Conservation (phyloP, 2,797 vertebrate species). For the Parauchenoglanis ngamensis region DNA sequence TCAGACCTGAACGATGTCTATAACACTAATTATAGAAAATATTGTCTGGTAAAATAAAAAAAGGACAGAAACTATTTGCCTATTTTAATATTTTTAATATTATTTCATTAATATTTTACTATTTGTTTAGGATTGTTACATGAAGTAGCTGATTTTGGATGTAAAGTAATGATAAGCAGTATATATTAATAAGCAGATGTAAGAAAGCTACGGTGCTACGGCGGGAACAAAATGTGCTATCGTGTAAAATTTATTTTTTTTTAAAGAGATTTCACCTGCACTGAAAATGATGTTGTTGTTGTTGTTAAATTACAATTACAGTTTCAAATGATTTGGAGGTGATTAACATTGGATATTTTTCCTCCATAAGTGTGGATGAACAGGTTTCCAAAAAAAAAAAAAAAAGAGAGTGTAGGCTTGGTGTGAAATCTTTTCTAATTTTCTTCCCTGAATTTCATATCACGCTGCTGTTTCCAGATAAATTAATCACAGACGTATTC, state of each 20-base stretch:
- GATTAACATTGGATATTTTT: neutral
- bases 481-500: neutral
- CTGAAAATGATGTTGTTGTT: neutral
- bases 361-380: neutral
- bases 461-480: neutral
- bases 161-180: neutral
- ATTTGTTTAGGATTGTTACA: neutral
- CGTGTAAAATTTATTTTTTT: too few relatives aligned
- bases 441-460: neutral
- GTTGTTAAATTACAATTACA: neutral
- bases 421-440: neutral
- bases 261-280: neutral
- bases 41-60: neutral
- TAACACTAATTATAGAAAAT: neutral
- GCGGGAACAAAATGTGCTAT: too few relatives aligned
- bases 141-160: neutral
- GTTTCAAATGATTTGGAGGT: neutral
- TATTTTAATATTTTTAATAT: too few relatives aligned
- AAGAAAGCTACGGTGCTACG: too few relatives aligned
- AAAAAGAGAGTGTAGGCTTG: too few relatives aligned
- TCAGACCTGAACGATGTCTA: neutral
- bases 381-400: too few relatives aligned
- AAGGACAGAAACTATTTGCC: too few relatives aligned
- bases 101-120: too few relatives aligned
- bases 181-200: too few relatives aligned